Evolutionary conservation across 2,797 vertebrate species (phyloP), one percentile per base, ranked within the genome.

Genomic region (Protosalanx chinensis): DNA sequence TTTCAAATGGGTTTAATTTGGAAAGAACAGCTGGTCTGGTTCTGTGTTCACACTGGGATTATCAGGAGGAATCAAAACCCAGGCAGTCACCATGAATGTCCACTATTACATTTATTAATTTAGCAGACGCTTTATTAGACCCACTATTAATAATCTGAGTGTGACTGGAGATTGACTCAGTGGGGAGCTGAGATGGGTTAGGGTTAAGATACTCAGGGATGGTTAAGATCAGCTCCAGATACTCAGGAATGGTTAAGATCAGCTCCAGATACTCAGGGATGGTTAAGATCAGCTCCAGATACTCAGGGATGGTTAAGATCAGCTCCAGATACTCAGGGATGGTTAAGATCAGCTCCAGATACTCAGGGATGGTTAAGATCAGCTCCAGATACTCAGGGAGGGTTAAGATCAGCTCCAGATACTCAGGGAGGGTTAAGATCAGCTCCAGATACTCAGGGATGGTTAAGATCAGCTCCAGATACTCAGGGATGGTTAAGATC

Each of bases 51-150:
- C 53, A 73, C 62, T 2, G 64, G 70, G 27, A 46, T 32, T 58
- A 71, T 71, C 79, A 63, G 78, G 58, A 23, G 2, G 71, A 83
- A 78, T 76, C 76, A 69, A 78, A 81, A 76, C 57, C 27, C 72
- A 74, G 73, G 71, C 68, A 27, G 69, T 72, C 58, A 76, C 79
- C 76, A 76, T 76, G 15, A 7, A 15, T 33, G 6, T 3, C 16
- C 18, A 18, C 12, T 32, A 35, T 32, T 37, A 35, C n/a, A n/a
- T n/a, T n/a, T n/a, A n/a, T n/a, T n/a, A n/a, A n/a, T n/a, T n/a
- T n/a, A n/a, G n/a, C n/a, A n/a, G n/a, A n/a, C n/a, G n/a, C n/a
- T n/a, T n/a, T n/a, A n/a, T n/a, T n/a, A n/a, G n/a, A n/a, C n/a
- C 16, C 18, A 18, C 12, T 32, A 35, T 32, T 37, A 35, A 10